Percentiles rank a stretch among this genome's conserved stretches.
Conservation (phyloP, 2,113 vertebrate species). For the Thryonomys swinderianus region DNA sequence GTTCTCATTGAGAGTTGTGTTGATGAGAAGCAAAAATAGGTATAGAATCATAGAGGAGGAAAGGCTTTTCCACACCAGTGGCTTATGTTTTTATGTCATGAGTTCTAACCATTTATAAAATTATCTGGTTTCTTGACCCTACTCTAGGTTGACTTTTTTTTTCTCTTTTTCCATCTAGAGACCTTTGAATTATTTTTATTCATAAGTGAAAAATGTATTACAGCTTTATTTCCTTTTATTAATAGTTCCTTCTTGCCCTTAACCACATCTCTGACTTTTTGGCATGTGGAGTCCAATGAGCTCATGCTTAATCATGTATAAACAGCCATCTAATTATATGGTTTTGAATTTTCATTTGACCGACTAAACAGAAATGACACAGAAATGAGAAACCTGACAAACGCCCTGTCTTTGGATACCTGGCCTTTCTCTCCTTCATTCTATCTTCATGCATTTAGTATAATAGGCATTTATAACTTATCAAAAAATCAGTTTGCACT, state of each 20-base stretch:
- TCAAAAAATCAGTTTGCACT: constrained; percentile 56
- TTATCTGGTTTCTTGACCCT: constrained; percentile 58
- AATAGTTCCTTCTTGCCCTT: constrained; percentile 74
- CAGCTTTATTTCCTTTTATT: constrained; percentile 76
- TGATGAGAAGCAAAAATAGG: constrained; percentile 66
- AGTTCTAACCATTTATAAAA: constrained; percentile 63
- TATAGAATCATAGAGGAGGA: constrained; percentile 56
- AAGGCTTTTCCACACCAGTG: constrained; percentile 38
- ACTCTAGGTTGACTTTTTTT: constrained; percentile 61
- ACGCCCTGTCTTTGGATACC: constrained; percentile 63
- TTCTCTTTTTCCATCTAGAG: constrained; percentile 60
- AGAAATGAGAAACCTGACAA: constrained; percentile 75
- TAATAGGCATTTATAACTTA: constrained; percentile 71
- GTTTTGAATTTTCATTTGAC: constrained; percentile 80
- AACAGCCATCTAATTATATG: constrained; percentile 78
- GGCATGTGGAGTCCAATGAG: constrained; percentile 68
- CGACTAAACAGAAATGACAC: constrained; percentile 72
- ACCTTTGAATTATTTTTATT: constrained; percentile 75
- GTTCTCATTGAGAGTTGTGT: constrained; percentile 61
- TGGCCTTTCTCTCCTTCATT: constrained; percentile 67
- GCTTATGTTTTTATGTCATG: constrained; percentile 61
- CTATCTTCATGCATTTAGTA: constrained; percentile 49
- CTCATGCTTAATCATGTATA: constrained; percentile 79
- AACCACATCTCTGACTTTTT: constrained; percentile 75
- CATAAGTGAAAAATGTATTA: constrained; percentile 74